Percentiles rank a stretch among this genome's conserved stretches.
Evolutionary conservation across 2,888 invertebrate genomes (phyloP).

Genomic region (Octonoba sinensis): DNA sequence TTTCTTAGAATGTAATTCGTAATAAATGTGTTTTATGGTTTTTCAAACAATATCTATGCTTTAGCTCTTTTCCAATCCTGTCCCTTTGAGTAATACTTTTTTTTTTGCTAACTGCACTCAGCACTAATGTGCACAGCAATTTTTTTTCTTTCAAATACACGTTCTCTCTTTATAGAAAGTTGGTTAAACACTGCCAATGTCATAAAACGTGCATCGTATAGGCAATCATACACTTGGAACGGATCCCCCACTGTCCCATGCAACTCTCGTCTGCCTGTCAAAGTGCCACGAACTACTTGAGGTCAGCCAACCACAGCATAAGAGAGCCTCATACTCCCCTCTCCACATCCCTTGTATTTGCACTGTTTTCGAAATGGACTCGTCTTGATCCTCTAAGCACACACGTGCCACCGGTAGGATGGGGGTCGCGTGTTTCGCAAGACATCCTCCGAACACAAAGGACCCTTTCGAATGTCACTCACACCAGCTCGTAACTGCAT

Average conservation of each 20-base stretch:
- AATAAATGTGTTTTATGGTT: too few species aligned
- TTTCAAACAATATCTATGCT: too few species aligned
- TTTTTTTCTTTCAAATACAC: too few species aligned
- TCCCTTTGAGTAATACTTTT: too few species aligned
- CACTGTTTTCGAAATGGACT: conserved; percentile 46
- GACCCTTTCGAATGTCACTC: conserved; percentile 24
- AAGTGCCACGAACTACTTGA: conserved; percentile 7
- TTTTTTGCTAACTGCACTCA: too few species aligned
- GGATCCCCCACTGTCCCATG: too few species aligned
- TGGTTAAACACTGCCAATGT: conserved; percentile 22
- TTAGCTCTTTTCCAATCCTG: too few species aligned
- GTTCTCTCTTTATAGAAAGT: neutral
- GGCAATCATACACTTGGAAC: too few species aligned
- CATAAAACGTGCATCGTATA: conserved; percentile 8
- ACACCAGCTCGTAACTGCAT: neutral
- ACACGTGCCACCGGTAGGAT: neutral
- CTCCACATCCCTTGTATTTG: conserved; percentile 18
- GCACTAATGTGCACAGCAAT: too few species aligned
- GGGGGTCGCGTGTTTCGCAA: conserved; percentile 14
- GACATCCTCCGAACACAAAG: neutral
- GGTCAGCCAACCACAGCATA: conserved; percentile 14
- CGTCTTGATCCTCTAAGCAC: conserved; percentile 1
- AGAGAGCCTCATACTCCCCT: conserved; percentile 6
- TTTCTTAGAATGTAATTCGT: too few species aligned
- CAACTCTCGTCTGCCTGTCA: neutral